Evolutionary conservation across 2,113 vertebrate species (phyloP).

Genomic region (Pachypanchax playfairii): DNA sequence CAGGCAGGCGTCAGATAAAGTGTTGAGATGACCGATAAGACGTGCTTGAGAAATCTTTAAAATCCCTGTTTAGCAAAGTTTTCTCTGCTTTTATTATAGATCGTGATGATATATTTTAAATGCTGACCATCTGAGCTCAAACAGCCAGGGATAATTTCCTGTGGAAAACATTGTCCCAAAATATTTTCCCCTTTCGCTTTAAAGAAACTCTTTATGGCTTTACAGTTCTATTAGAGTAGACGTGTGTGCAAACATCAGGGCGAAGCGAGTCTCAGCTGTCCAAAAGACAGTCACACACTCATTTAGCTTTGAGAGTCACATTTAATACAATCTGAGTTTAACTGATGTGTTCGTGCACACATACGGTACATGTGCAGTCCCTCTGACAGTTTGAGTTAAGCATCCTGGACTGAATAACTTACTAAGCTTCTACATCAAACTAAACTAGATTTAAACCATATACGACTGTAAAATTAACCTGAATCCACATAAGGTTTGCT

Average conservation of each 20-base stretch:
- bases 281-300: conserved; percentile 57
- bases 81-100: neutral
- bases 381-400: conserved; percentile 22
- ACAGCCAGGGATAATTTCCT: conserved; percentile 11
- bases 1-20: conserved; percentile 42
- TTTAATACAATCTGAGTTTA: conserved; percentile 37
- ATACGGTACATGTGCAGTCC: conserved; percentile 30
- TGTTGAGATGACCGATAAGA: conserved; percentile 40
- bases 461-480: neutral
- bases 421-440: conserved; percentile 11
- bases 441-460: neutral
- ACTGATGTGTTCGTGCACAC: conserved; percentile 27
- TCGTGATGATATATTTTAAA: conserved; percentile 11
- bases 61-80: conserved; percentile 10
- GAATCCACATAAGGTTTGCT: neutral
- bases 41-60: no score
- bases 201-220: conserved; percentile 34
- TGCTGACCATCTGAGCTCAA: conserved; percentile 20
- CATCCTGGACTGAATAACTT: conserved; percentile 25
- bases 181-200: conserved; percentile 29
- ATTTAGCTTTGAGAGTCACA: conserved; percentile 48
- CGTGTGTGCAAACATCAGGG: conserved; percentile 58
- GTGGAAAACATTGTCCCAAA: conserved; percentile 29
- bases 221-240: conserved; percentile 57
- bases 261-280: conserved; percentile 44